Evolutionary conservation across 1,140 invertebrate genomes (phyloP), one percentile per base, ranked within the genome.

Genomic region (Coboldia fuscipes): DNA sequence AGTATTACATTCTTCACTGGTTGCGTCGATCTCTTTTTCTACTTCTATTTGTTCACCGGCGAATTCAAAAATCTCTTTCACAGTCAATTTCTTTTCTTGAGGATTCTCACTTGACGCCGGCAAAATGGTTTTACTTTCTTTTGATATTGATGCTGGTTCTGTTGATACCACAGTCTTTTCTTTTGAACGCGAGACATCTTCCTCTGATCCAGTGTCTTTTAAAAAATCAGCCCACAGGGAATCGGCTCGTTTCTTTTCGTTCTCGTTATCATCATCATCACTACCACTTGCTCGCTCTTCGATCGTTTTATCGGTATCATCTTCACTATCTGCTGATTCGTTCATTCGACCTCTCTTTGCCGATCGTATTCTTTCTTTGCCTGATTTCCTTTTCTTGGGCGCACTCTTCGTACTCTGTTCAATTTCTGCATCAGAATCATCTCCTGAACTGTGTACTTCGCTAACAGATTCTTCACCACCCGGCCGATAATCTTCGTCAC

Each of bases 221-320:
- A 76, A 63, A 46, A 81, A 81, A 50, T 69, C 68, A 7, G 73
- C 70, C 75, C 75, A 81, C 2, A 81, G 48, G 39, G 68, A 66
- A 46, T 78, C 74, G 35, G 70, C 68, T 44, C 60, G 59, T 40
- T 73, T 68, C 43, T 76, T 77, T 40, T 75, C 65, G 30, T 67
- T 63, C 44, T 68, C 68, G 32, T 61, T 56, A 29, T 67, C 60
- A 3, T 51, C 54, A 12, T 45, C 40, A 27, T 48, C 29, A 34
- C 45, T 42, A 15, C 52, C 46, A 20, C 50, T 46, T 19, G 42
- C 43, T 6, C 19, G 16, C 5, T 36, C 27, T 35, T 32, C 36
- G 23, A 37, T 35, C 34, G 17, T 30, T 26, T 27, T 38, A 9
- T 33, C 28, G 35, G 34, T 18, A 35, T 44, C 33, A 30, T 28